Conservation (phyloP, 2,113 vertebrate species). For the Tachysurus vachellii region DNA sequence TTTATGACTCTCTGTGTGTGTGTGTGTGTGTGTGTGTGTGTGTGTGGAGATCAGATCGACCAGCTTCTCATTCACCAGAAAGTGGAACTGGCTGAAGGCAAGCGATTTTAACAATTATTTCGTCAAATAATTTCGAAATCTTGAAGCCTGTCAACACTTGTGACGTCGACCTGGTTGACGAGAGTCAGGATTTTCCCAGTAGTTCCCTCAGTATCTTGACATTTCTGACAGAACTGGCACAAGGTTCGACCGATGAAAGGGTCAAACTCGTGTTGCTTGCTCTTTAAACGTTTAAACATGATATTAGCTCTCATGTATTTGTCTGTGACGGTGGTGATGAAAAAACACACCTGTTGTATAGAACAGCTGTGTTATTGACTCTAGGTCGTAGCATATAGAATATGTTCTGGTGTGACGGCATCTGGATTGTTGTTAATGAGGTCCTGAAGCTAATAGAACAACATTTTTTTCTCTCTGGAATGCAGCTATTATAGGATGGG, state of each 20-base stretch:
- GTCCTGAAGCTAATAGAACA: neutral
- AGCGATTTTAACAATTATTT: neutral
- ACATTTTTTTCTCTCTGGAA: neutral
- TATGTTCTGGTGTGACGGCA: neutral
- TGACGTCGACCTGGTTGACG: neutral
- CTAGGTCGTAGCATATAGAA: no score
- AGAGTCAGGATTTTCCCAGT: neutral
- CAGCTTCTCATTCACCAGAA: conserved; percentile 85
- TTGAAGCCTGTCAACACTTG: neutral
- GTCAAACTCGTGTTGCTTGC: neutral
- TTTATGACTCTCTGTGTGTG: neutral
- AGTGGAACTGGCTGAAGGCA: conserved; percentile 82
- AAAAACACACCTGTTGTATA: no score
- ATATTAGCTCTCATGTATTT: neutral
- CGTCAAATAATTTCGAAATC: neutral
- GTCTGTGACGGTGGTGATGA: no score
- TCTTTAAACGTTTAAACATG: neutral
- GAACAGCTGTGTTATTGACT: neutral
- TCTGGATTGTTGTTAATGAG: neutral
- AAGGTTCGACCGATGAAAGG: neutral
- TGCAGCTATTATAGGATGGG: conserved; percentile 72
- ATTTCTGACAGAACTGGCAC: neutral
- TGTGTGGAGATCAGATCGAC: conserved; percentile 73
- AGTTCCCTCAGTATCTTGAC: neutral
- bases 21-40: neutral